Evolutionary conservation across 2,888 invertebrate genomes (phyloP).

Genomic region (Euplagia quadripunctaria): DNA sequence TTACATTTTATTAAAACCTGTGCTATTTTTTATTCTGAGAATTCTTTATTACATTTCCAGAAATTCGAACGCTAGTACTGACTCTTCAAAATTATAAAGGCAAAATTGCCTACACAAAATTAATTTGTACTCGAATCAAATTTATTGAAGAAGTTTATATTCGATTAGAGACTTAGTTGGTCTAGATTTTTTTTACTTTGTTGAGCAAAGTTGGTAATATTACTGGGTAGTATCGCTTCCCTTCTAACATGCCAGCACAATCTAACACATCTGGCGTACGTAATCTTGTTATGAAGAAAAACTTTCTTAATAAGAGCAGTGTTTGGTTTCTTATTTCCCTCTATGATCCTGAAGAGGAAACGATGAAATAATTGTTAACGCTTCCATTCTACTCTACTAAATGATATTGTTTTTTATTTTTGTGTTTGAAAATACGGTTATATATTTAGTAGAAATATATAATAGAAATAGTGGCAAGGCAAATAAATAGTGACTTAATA

Average conservation of each 20-base stretch:
- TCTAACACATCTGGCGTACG: conserved; percentile 83
- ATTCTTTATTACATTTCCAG: conserved; percentile 8
- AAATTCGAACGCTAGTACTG: neutral
- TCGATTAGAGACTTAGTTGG: neutral
- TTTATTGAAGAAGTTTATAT: conserved; percentile 21
- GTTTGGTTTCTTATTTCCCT: conserved; percentile 74
- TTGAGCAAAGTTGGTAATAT: conserved; percentile 38
- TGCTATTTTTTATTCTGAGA: neutral
- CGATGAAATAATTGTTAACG: conserved; percentile 45
- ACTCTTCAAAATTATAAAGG: conserved; percentile 15
- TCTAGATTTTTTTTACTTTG: conserved; percentile 17
- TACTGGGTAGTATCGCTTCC: conserved; percentile 42
- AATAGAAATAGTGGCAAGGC: too few relatives aligned
- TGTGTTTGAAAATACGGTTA: neutral
- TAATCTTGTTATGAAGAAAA: conserved; percentile 86
- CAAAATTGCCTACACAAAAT: conserved; percentile 16
- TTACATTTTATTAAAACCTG: neutral
- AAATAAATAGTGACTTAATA: too few relatives aligned
- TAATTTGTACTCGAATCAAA: conserved; percentile 16
- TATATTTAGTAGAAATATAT: too few relatives aligned
- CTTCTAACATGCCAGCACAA: conserved; percentile 69
- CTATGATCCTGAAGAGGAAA: conserved; percentile 60
- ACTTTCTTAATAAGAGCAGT: conserved; percentile 85
- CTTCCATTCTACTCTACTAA: neutral
- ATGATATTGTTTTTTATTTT: neutral